Evolutionary conservation across 2,888 invertebrate species (phyloP).

Genomic region (Nymphalis urticae): DNA sequence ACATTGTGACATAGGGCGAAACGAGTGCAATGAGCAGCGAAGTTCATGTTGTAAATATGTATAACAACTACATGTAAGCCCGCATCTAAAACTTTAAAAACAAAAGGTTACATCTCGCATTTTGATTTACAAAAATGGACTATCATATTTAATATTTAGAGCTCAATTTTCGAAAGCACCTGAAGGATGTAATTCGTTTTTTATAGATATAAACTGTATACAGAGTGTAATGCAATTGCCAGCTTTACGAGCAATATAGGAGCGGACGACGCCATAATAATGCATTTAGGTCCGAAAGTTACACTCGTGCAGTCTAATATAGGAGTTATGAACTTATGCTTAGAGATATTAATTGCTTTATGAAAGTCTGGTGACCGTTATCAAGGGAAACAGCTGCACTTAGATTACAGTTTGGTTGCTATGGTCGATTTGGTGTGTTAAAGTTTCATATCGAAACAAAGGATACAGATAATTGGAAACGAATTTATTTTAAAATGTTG

Average conservation of each 20-base stretch:
- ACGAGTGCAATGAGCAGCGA: constrained; percentile 33
- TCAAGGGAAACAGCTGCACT: constrained; percentile 4
- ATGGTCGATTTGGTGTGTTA: background rate
- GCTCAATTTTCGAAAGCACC: constrained; percentile 19
- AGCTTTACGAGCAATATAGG: constrained; percentile 33
- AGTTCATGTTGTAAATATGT: constrained; percentile 23
- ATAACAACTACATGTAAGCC: constrained; percentile 15
- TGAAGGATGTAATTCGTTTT: constrained; percentile 9
- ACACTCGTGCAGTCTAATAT: constrained; percentile 10
- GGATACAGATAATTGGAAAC: background rate
- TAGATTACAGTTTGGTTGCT: constrained; percentile 5
- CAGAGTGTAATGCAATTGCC: constrained; percentile 37
- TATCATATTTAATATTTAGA: constrained; percentile 10
- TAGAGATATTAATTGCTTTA: constrained; percentile 12
- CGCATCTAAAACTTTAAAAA: constrained; percentile 22
- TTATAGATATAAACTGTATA: constrained; percentile 23
- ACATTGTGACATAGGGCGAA: constrained; percentile 35
- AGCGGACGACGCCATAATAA: constrained; percentile 21
- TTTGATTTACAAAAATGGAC: constrained; percentile 9
- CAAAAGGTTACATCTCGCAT: constrained; percentile 15
- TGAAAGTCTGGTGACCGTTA: background rate
- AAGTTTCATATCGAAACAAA: background rate
- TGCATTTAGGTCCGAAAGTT: constrained; percentile 18
- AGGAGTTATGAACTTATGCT: constrained; percentile 14
- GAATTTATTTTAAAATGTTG: background rate